Percentiles rank a stretch among this genome's conserved stretches.
Conservation (phyloP, 1,140 invertebrate genomes). For the Cydia strobilella region DNA sequence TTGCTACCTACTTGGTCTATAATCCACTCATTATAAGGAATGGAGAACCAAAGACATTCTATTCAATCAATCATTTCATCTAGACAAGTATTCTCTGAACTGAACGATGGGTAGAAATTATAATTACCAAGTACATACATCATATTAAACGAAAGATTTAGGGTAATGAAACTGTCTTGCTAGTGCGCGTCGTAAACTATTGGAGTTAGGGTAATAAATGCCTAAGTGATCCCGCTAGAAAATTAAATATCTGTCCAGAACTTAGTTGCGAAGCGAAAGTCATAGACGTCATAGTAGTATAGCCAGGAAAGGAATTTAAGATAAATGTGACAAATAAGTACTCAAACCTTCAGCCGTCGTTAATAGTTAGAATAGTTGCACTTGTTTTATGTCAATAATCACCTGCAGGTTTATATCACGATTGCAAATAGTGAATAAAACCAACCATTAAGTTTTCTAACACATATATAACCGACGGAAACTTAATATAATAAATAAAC, state of each 20-base stretch:
- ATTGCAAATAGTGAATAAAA: background rate
- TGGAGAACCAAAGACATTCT: background rate
- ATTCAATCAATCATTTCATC: background rate
- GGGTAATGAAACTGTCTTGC: background rate
- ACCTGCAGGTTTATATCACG: background rate
- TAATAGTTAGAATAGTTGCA: background rate
- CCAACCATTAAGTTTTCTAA: background rate
- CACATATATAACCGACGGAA: background rate
- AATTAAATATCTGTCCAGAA: background rate
- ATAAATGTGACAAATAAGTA: background rate
- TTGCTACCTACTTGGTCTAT: background rate
- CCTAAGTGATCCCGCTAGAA: background rate
- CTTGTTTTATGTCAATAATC: background rate
- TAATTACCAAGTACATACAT: background rate
- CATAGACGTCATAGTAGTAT: background rate
- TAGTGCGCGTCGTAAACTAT: background rate
- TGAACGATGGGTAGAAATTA: background rate
- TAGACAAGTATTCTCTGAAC: background rate
- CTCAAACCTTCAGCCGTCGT: background rate
- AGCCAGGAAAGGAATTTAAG: background rate
- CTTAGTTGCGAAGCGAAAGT: conserved; percentile 7
- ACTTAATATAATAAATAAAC: background rate
- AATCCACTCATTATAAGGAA: background rate
- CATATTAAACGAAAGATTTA: background rate
- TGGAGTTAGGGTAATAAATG: background rate